Evolutionary conservation across 2,113 vertebrate genomes (phyloP).

Genomic region (Mionectes macconnelli): DNA sequence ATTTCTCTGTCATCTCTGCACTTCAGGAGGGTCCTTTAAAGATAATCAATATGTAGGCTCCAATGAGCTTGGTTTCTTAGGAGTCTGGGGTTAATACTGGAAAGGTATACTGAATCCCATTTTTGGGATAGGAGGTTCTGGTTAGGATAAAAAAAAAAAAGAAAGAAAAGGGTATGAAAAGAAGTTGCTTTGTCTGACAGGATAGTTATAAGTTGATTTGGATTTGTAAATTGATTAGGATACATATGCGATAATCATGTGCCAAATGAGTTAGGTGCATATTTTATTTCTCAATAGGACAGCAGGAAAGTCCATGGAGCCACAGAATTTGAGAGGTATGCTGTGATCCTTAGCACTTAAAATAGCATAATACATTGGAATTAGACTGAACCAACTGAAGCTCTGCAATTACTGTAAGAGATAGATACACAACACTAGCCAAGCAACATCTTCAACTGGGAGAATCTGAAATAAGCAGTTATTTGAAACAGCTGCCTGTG

Average conservation of each 20-base stretch:
- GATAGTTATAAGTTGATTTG: not conserved
- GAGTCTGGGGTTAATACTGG: not conserved
- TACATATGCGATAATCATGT: fast-evolving
- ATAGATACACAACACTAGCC: not conserved
- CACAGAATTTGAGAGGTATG: not conserved
- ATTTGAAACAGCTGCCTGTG: not conserved
- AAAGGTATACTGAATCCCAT: not conserved
- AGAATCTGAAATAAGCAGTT: not conserved
- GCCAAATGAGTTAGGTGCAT: not conserved
- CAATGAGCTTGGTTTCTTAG: not conserved
- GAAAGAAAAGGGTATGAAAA: not conserved
- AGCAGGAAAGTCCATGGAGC: not conserved
- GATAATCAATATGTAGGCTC: not conserved
- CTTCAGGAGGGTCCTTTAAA: not conserved
- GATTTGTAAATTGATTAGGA: not conserved
- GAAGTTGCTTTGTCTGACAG: not conserved
- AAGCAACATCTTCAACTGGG: not conserved
- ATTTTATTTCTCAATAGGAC: not conserved
- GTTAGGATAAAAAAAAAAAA: not conserved
- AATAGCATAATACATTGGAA: not conserved
- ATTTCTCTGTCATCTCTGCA: not conserved
- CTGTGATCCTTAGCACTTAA: not conserved
- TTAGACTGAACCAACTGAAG: not conserved
- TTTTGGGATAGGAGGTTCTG: not conserved
- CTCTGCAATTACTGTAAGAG: not conserved